phyloP scores from a whole-genome alignment of 2,113 vertebrate species.

The Erythrolamprus reginae region DNA sequence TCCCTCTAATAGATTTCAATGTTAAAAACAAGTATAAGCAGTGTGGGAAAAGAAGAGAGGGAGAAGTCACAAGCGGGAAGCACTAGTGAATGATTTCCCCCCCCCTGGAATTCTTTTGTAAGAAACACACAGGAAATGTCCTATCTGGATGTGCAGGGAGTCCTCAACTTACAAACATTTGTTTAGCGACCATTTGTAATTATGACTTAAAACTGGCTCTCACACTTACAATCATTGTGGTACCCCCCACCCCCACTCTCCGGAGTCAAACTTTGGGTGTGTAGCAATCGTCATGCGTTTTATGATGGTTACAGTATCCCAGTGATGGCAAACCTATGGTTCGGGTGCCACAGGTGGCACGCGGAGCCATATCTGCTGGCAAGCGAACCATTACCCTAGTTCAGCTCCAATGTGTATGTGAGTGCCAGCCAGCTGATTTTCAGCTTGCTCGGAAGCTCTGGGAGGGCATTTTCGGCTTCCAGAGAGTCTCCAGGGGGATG shows the following conservation, averaged over 20 bases:
- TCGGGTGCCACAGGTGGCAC: too few relatives aligned
- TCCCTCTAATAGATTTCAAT: neutral
- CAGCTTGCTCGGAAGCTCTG: too few relatives aligned
- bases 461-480: too few relatives aligned
- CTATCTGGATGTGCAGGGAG: neutral
- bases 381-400: too few relatives aligned
- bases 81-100: neutral
- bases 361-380: too few relatives aligned
- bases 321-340: too few relatives aligned
- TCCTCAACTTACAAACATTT: neutral
- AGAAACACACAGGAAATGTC: neutral
- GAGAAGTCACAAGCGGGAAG: neutral
- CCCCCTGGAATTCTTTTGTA: neutral
- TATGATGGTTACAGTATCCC: neutral
- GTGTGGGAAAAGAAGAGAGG: neutral
- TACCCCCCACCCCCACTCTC: too few relatives aligned
- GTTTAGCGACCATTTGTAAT: neutral
- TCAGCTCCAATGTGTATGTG: too few relatives aligned
- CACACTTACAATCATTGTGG: neutral
- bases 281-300: neutral
- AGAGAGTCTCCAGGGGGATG: too few relatives aligned
- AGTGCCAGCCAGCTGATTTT: too few relatives aligned
- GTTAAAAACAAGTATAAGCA: neutral
- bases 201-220: neutral
- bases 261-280: neutral